phyloP scores from a whole-genome alignment of 2,797 vertebrate genomes.

The Tachyglossus aculeatus region DNA sequence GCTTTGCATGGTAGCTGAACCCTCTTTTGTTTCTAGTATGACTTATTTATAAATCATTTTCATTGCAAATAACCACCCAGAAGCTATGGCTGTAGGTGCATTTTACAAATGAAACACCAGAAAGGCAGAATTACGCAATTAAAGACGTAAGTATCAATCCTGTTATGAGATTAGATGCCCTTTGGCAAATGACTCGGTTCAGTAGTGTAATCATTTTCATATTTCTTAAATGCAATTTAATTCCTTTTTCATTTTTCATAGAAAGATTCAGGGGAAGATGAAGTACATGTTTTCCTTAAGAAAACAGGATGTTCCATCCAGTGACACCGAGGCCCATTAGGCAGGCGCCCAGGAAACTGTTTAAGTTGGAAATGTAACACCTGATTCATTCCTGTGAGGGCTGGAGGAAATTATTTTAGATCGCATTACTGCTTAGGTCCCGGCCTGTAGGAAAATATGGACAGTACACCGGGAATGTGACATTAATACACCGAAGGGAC shows the following conservation, averaged over 20 bases:
- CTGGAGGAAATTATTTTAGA: background rate
- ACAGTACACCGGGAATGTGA: background rate
- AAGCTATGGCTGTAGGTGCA: background rate
- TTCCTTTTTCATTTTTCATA: constrained; percentile 1
- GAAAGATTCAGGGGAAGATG: background rate
- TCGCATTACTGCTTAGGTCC: background rate
- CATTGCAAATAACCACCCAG: too few relatives aligned
- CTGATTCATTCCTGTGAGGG: background rate
- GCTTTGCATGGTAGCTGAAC: too few relatives aligned
- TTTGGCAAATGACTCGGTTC: background rate
- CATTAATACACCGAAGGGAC: background rate
- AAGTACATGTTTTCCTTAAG: background rate
- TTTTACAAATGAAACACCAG: background rate
- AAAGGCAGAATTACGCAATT: background rate
- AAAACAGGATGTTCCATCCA: background rate
- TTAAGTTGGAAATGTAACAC: background rate
- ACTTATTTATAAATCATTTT: too few relatives aligned
- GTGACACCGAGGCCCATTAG: too few relatives aligned
- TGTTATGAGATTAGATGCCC: background rate
- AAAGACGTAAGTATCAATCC: background rate
- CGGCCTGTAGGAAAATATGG: background rate
- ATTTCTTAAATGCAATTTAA: background rate
- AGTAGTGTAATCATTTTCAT: background rate
- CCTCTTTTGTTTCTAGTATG: too few relatives aligned
- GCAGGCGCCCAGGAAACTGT: too few relatives aligned